phyloP scores from a whole-genome alignment of 2,797 vertebrate species.

The Bradypodion ventrale region DNA sequence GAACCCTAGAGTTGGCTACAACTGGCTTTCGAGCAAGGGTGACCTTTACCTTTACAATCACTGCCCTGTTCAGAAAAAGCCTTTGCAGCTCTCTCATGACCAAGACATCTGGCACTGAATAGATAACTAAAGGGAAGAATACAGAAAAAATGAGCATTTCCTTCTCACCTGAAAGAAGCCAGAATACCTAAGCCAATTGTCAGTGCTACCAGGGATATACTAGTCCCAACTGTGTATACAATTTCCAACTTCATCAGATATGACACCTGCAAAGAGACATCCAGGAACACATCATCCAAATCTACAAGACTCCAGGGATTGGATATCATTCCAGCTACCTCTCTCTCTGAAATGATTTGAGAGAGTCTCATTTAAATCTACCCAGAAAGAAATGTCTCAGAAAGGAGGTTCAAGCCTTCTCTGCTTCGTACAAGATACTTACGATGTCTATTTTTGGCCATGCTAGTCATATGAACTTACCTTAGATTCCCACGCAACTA shows the following conservation, averaged over 20 bases:
- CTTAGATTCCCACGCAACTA: neutral
- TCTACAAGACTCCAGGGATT: neutral
- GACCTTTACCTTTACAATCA: too few species aligned
- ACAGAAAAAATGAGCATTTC: neutral
- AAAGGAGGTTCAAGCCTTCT: neutral
- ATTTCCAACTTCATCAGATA: slow-evolving; percentile 89
- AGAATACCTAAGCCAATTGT: slow-evolving; percentile 83
- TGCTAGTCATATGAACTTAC: slow-evolving; percentile 4
- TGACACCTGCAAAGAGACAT: slow-evolving; percentile 70
- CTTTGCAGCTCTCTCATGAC: neutral
- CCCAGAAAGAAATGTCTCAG: neutral
- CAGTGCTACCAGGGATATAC: slow-evolving; percentile 85
- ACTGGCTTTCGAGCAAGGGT: too few species aligned
- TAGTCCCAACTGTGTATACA: slow-evolving; percentile 90
- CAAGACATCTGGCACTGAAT: neutral
- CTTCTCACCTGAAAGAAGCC: slow-evolving; percentile 85
- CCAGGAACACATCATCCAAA: neutral
- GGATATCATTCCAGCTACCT: neutral
- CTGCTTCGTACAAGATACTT: neutral
- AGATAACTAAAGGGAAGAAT: neutral
- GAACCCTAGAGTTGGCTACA: too few species aligned
- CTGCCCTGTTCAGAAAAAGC: neutral
- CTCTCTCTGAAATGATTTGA: too few species aligned
- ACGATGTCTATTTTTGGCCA: neutral
- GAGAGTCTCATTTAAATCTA: neutral